Percentiles rank a stretch among this genome's conserved stretches.
Conservation (phyloP, 2,888 invertebrate species). For the Dolichomitus sp. region DNA sequence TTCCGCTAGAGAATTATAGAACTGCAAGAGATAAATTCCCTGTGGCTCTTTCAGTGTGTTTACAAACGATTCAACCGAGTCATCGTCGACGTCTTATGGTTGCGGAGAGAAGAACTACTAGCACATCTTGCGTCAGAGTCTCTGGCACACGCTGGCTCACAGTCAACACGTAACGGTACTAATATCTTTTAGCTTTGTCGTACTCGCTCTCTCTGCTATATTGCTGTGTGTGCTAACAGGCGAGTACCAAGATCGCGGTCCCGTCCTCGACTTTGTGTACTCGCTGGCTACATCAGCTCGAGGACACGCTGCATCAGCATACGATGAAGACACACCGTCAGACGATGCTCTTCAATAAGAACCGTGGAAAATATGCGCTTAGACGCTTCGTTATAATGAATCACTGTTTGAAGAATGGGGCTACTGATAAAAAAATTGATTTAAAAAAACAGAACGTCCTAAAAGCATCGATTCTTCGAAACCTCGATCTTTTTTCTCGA, state of each 20-base stretch:
- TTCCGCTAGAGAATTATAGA: not conserved
- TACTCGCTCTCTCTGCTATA: not conserved
- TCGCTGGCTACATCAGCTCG: constrained; percentile 8
- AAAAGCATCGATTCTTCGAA: not conserved
- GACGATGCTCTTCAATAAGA: constrained; percentile 23
- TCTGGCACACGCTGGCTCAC: constrained; percentile 31
- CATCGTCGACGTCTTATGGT: constrained; percentile 42
- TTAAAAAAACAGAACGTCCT: not conserved
- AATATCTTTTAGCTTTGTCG: constrained; percentile 36
- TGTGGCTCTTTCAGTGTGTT: constrained; percentile 50
- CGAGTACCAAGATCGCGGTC: constrained; percentile 64
- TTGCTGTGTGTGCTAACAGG: constrained; percentile 33
- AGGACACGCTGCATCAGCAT: constrained; percentile 33
- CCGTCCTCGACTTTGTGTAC: constrained; percentile 45
- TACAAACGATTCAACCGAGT: constrained; percentile 62
- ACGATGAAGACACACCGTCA: constrained; percentile 25
- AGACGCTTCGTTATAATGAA: constrained; percentile 31
- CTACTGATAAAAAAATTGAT: not conserved
- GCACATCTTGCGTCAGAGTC: constrained; percentile 61
- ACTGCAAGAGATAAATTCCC: constrained; percentile 13
- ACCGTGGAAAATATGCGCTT: constrained; percentile 23
- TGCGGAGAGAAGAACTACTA: constrained; percentile 7
- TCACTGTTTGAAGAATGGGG: constrained; percentile 5
- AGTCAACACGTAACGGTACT: constrained; percentile 60
- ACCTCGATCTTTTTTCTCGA: too few species aligned